phyloP scores from a whole-genome alignment of 1,140 invertebrate species.

The Melanaphis sacchari region DNA sequence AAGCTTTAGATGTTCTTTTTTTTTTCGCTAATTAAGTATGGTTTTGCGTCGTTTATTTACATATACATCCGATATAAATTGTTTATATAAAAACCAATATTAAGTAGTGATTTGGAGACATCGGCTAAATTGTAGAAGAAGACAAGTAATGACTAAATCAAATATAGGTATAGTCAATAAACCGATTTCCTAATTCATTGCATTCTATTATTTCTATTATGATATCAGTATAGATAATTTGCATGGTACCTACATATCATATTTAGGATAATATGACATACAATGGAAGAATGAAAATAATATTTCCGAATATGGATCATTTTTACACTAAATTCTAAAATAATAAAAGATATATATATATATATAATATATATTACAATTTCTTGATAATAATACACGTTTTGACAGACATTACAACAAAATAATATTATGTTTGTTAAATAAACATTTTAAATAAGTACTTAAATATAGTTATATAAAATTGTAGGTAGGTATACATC shows the following conservation, averaged over 20 bases:
- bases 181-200: neutral
- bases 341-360: neutral
- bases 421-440: neutral
- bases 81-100: neutral
- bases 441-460: constrained; percentile 1
- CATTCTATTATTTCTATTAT: neutral
- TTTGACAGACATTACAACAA: neutral
- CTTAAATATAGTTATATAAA: neutral
- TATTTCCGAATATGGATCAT: neutral
- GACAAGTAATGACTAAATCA: neutral
- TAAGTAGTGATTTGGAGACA: neutral
- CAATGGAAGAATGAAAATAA: neutral
- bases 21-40: neutral
- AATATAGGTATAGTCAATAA: neutral
- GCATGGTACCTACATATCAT: neutral
- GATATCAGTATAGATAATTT: neutral
- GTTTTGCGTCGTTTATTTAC: neutral
- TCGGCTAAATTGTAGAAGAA: neutral
- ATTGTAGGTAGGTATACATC: neutral
- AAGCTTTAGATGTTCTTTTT: neutral
- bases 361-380: neutral
- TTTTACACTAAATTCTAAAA: neutral
- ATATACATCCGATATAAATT: neutral
- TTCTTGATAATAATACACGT: neutral
- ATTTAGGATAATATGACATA: neutral